Evolutionary conservation across 2,797 vertebrate species (phyloP), one percentile per base, ranked within the genome.

Genomic region (Anguilla obscura): DNA sequence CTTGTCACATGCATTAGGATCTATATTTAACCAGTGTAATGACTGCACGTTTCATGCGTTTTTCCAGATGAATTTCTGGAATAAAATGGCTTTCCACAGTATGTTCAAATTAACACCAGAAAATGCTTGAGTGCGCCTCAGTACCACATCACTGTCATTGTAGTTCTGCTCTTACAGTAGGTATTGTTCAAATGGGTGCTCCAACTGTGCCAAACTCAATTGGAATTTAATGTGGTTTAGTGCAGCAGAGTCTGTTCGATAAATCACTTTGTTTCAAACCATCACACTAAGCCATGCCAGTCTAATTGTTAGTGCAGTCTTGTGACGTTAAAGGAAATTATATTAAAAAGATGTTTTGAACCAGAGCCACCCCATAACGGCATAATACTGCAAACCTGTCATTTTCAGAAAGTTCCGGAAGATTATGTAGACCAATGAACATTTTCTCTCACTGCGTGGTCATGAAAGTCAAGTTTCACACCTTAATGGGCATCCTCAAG

Each of bases 311-410:
- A 80, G 16, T 45, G 36, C 33, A 48, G 33, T 45, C 12, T 80
- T 16, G 10, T 48, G 36, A 24, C 76, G n/a, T 48, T 24, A 40
- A 80, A 48, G 76, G 14, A 80, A 80, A 80, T 80, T 80, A 48
- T 36, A 80, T 80, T 76, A 48, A 45, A 80, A 80, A 36, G 33
- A 80, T 80, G 76, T 80, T 80, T 80, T 80, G 76, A 80, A 80
- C 40, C 33, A 80, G 76, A 80, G 76, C 33, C 76, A 40, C 76
- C 76, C 36, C 33, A 14, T 36, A 10, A 76, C 71, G 36, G 71
- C 30, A 33, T 36, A 36, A 16, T 76, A 48, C 76, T 45, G 76
- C 16, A 80, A 45, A 48, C 33, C 76, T 80, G 36, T 80, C 76
- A 80, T 24, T 80, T 45, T 80, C 16, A 45, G 76, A 80, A 80